Conservation (phyloP, 37 sponge, comb jelly and placozoan genomes). For the Chondrosia reniformis region DNA sequence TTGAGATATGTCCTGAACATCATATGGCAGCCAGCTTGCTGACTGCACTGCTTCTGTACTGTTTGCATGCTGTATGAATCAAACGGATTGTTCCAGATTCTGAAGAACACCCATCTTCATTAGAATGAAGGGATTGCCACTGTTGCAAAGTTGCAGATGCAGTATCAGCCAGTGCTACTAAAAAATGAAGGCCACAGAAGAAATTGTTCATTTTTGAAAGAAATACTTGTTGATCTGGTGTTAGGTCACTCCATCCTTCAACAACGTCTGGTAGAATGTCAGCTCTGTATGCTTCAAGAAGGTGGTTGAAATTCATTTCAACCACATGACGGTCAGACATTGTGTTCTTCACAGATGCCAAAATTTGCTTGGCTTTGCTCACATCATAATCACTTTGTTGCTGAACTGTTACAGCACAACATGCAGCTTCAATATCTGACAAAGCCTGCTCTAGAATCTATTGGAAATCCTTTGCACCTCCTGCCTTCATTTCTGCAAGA, state of each 20-base stretch:
- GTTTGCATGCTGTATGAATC: constrained; percentile 52
- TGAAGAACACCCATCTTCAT: not conserved
- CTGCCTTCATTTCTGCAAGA: constrained; percentile 5
- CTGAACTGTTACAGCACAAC: not conserved
- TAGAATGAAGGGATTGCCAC: constrained; percentile 33
- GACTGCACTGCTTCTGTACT: constrained; percentile 33
- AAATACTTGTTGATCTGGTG: constrained; percentile 6
- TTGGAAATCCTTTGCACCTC: not conserved
- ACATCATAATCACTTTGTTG: not conserved
- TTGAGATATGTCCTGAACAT: constrained; percentile 9
- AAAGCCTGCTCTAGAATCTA: not conserved
- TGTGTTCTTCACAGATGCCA: constrained; percentile 35
- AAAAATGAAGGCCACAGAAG: constrained; percentile 55
- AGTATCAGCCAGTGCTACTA: constrained; percentile 49
- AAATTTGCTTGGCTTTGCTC: not conserved
- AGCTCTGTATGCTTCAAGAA: constrained; percentile 28
- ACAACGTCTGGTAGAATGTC: constrained; percentile 36
- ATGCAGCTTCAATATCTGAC: not conserved
- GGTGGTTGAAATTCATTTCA: constrained; percentile 33
- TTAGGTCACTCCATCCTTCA: constrained; percentile 15
- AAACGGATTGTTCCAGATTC: constrained; percentile 38
- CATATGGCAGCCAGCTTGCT: constrained; percentile 31
- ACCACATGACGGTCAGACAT: constrained; percentile 54
- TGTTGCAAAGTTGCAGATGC: constrained; percentile 28
- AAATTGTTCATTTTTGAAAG: constrained; percentile 39